A percentile compares a stretch with the other conserved stretches of the same genome.
These are phyloP conservation scores for Pyxicephalus adspersus DNA, from an alignment of 2,113 vertebrate genomes.

Conservation along the genomic window DNA sequence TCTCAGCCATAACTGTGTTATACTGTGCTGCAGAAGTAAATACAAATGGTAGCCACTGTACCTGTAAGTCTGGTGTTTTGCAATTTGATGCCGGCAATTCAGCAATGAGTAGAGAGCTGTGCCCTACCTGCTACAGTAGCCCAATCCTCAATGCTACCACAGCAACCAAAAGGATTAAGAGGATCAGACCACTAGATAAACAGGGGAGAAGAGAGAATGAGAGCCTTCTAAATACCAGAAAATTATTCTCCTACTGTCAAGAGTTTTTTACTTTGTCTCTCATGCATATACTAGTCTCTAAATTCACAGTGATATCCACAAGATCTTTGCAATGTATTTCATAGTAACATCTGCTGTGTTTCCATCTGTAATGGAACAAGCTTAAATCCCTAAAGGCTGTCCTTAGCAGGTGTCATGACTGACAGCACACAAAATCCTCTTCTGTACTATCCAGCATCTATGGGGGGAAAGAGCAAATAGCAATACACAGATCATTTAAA, in stretches of 20 bases:
- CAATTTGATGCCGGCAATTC: slow-evolving; percentile 20
- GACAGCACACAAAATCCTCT: slow-evolving; percentile 55
- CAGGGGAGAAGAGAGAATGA: slow-evolving; percentile 48
- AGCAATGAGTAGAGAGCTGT: slow-evolving; percentile 31
- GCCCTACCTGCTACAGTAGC: slow-evolving; percentile 45
- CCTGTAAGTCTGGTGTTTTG: slow-evolving; percentile 56
- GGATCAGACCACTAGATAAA: slow-evolving; percentile 49
- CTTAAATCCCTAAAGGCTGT: slow-evolving; percentile 56
- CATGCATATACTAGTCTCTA: background rate
- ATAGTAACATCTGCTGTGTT: slow-evolving; percentile 11
- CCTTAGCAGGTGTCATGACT: slow-evolving; percentile 57
- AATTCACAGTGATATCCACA: background rate
- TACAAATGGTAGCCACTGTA: slow-evolving; percentile 48
- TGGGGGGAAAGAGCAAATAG: background rate
- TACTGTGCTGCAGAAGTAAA: background rate
- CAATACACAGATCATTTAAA: background rate
- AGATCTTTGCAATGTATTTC: background rate
- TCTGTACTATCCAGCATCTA: slow-evolving; percentile 2
- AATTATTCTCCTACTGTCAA: background rate
- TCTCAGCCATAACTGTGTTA: background rate
- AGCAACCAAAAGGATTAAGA: slow-evolving; percentile 49
- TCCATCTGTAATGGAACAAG: slow-evolving; percentile 24
- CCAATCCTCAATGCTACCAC: slow-evolving; percentile 56
- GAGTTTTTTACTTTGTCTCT: background rate
- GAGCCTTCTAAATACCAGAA: background rate